phyloP scores from a whole-genome alignment of 2,797 vertebrate genomes.

The Pantherophis alleghaniensis region DNA sequence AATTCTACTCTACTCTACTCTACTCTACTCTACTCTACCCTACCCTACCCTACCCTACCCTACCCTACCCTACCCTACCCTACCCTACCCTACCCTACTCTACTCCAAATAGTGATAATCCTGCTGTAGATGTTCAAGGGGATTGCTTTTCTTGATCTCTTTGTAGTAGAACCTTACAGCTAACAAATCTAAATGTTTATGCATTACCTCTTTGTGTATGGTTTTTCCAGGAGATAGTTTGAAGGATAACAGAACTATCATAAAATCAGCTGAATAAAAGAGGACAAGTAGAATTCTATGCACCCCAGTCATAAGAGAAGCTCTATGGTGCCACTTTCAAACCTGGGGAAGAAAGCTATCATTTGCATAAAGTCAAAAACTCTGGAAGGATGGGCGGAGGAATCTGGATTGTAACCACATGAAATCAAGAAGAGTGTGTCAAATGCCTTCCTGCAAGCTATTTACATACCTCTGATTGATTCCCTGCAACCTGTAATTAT shows the following conservation, averaged over 20 bases:
- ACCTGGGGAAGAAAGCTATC: neutral
- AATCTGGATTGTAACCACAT: neutral
- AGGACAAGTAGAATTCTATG: neutral
- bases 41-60: no score
- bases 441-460: constrained; percentile 53
- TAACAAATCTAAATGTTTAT: neutral
- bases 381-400: neutral
- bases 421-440: constrained; percentile 31
- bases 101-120: neutral
- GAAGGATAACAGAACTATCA: neutral
- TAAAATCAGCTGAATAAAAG: neutral
- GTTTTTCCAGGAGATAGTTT: neutral
- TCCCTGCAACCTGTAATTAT: constrained; percentile 70
- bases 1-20: no score
- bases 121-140: neutral
- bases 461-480: constrained; percentile 66
- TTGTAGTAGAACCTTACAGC: neutral
- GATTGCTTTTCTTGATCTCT: neutral
- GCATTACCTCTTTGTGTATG: neutral
- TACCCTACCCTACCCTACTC: no score
- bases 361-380: neutral
- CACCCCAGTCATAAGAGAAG: neutral
- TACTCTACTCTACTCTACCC: neutral
- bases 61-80: no score
- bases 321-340: neutral